phyloP scores from a whole-genome alignment of 2,113 vertebrate genomes.

The Forbesichthys agassizii region DNA sequence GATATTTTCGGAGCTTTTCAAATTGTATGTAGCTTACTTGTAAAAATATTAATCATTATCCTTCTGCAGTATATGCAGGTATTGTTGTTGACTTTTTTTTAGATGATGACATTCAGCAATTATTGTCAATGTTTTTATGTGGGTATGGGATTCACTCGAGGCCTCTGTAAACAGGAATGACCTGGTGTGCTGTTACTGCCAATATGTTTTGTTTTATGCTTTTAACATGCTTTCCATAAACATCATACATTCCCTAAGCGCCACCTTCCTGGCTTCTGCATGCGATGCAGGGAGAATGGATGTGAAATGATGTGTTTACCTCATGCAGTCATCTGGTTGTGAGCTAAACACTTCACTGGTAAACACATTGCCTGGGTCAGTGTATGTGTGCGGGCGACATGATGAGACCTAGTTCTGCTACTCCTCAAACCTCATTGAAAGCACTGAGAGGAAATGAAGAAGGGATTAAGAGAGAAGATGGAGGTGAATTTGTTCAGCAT shows the following conservation, averaged over 20 bases:
- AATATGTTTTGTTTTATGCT: background rate
- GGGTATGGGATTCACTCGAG: background rate
- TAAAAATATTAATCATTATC: background rate
- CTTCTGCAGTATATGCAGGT: background rate
- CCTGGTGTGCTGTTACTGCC: background rate
- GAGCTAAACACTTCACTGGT: background rate
- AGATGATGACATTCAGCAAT: too few species aligned
- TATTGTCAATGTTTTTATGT: too few species aligned
- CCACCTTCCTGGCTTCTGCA: background rate
- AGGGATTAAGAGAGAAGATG: background rate
- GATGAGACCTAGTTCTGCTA: background rate
- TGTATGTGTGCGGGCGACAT: background rate
- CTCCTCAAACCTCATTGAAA: background rate
- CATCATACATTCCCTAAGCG: background rate
- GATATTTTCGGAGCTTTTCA: background rate
- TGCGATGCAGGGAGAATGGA: background rate
- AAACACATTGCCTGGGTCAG: background rate
- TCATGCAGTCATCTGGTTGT: background rate
- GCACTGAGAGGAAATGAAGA: background rate
- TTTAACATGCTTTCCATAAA: background rate
- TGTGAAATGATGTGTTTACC: background rate
- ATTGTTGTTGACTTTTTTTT: too few species aligned
- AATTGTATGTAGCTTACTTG: background rate
- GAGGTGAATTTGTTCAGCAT: too few species aligned
- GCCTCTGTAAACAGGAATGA: conserved; percentile 15